These are phyloP conservation scores for Patella caerulea DNA, from an alignment of 2,888 invertebrate species.

Conservation along the genomic window DNA sequence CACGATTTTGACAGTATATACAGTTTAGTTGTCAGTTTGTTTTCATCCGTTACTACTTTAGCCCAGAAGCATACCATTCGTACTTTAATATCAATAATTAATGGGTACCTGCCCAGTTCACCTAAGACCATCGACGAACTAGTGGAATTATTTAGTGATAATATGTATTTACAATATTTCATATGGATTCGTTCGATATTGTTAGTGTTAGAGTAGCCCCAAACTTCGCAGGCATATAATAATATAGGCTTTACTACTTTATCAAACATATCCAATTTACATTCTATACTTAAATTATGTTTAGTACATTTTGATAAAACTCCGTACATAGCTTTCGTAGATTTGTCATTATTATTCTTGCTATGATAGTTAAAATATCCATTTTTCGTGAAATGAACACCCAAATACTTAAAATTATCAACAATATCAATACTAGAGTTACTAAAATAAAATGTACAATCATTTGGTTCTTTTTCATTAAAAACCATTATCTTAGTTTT, in stretches of 20 bases:
- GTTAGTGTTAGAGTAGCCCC: not conserved
- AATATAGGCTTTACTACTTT: not conserved
- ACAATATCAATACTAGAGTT: not conserved
- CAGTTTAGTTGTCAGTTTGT: not conserved
- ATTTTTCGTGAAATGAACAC: not conserved
- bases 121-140: not conserved
- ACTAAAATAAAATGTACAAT: not conserved
- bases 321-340: not conserved
- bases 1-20: not conserved
- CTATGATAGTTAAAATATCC: not conserved
- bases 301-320: not conserved
- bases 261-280: not conserved
- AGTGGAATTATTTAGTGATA: not conserved
- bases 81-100: not conserved
- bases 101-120: not conserved
- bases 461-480: not conserved
- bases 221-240: not conserved
- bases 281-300: not conserved
- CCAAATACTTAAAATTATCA: not conserved
- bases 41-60: not conserved
- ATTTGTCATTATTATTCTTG: not conserved
- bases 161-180: constrained; percentile 2
- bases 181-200: not conserved
- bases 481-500: not conserved
- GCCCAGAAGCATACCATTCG: not conserved